A percentile compares a stretch with the other conserved stretches of the same genome.
These are phyloP conservation scores for Clarias platycephalus DNA, from an alignment of 2,797 vertebrate species.

Conservation along the genomic window DNA sequence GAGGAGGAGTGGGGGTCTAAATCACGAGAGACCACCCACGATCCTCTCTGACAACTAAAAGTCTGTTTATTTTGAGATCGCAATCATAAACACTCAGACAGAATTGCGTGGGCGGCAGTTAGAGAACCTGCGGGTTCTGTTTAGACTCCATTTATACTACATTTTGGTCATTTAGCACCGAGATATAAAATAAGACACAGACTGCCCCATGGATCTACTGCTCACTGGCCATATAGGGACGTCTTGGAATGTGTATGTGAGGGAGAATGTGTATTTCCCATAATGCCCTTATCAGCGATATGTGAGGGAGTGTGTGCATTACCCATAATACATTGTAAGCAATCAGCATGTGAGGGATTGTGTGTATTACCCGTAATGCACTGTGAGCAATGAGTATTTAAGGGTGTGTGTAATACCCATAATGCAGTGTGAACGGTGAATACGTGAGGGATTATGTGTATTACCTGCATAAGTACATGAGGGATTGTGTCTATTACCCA, in stretches of 20 bases:
- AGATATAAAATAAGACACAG: background rate
- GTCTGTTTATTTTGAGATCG: constrained; percentile 30
- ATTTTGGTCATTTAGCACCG: constrained; percentile 1
- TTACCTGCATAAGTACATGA: background rate
- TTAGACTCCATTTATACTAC: constrained; percentile 26
- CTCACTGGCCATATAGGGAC: constrained; percentile 9
- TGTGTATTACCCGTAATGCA: background rate
- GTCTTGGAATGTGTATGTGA: background rate
- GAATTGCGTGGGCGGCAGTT: constrained; percentile 17
- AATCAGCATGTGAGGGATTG: no score
- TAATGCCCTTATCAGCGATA: background rate
- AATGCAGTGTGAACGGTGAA: background rate
- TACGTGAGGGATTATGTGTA: no score
- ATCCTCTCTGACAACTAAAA: constrained; percentile 18
- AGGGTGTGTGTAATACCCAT: background rate
- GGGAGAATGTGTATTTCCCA: background rate
- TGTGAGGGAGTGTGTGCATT: background rate
- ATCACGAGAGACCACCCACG: constrained; percentile 49
- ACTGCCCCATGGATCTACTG: background rate
- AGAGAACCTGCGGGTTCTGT: constrained; percentile 18
- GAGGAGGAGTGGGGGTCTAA: constrained; percentile 42
- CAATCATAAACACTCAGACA: constrained; percentile 39
- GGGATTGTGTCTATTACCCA: background rate
- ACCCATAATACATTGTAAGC: background rate
- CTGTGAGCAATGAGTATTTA: background rate